Conservation (phyloP, 2,113 vertebrate species). For the Pelecanus crispus region DNA sequence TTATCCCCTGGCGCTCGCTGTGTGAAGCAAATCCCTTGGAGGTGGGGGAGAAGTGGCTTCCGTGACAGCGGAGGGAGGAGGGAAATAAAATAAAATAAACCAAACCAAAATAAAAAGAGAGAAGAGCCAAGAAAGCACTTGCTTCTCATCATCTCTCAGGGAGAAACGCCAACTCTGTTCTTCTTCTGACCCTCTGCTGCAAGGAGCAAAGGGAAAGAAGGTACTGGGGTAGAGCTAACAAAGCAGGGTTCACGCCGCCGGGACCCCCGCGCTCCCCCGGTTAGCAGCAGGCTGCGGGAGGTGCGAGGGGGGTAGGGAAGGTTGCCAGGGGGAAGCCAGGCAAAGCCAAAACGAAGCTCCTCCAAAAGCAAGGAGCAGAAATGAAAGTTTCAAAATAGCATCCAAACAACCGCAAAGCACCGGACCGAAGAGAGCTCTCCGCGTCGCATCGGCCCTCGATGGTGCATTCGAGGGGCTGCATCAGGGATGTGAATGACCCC, state of each 20-base stretch:
- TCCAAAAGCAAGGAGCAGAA: not conserved
- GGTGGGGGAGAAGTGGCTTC: slow-evolving; percentile 17
- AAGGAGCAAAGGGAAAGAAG: not conserved
- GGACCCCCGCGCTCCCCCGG: not conserved
- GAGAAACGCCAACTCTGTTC: slow-evolving; percentile 6
- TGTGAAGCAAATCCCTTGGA: not conserved
- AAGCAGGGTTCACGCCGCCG: not conserved
- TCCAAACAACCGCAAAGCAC: not conserved
- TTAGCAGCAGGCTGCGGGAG: not conserved
- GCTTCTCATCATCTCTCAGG: slow-evolving; percentile 27
- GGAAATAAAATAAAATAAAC: not conserved
- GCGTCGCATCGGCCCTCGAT: not conserved
- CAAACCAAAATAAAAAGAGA: not conserved
- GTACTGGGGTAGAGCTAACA: not conserved
- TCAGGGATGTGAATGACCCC: slow-evolving; percentile 17
- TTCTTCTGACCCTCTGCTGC: not conserved
- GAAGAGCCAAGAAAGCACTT: slow-evolving; percentile 39
- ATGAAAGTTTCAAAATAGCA: slow-evolving; percentile 43
- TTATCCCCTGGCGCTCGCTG: not conserved
- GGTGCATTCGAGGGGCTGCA: not conserved
- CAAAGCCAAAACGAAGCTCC: not conserved
- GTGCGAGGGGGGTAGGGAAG: not conserved
- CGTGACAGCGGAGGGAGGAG: slow-evolving; percentile 13
- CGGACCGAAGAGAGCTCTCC: not conserved
- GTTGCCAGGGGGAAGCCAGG: not conserved